Conservation (phyloP, 2,888 invertebrate genomes). For the Parasteatoda lunata region DNA sequence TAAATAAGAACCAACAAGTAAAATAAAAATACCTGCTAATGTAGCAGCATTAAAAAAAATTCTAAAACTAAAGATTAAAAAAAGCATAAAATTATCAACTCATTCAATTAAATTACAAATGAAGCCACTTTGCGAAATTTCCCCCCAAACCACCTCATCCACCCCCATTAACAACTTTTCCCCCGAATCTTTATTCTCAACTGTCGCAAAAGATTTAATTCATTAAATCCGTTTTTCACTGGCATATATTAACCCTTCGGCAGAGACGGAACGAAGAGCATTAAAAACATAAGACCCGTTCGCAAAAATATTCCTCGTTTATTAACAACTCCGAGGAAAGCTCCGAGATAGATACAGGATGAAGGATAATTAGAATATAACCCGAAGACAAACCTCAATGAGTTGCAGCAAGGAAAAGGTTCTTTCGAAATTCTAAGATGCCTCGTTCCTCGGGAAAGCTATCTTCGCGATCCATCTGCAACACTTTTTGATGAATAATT, state of each 20-base stretch:
- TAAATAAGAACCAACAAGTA: not conserved
- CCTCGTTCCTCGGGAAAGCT: slow-evolving; percentile 16
- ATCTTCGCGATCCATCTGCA: slow-evolving; percentile 25
- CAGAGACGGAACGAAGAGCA: not conserved
- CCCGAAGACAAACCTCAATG: slow-evolving; percentile 62
- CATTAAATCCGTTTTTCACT: slow-evolving; percentile 47
- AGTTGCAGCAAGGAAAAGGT: not conserved
- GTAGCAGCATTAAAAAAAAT: not conserved
- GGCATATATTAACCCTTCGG: slow-evolving; percentile 32
- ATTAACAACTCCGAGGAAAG: slow-evolving; percentile 34
- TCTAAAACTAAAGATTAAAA: not conserved
- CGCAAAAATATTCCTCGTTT: slow-evolving; percentile 22
- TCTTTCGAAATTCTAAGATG: not conserved
- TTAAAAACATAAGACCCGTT: not conserved
- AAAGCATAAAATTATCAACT: not conserved
- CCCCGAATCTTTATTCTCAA: not conserved
- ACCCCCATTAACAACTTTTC: slow-evolving; percentile 25
- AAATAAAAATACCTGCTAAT: not conserved
- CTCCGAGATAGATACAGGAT: slow-evolving; percentile 12
- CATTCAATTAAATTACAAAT: not conserved
- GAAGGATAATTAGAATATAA: slow-evolving; percentile 49
- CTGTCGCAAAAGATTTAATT: slow-evolving; percentile 19
- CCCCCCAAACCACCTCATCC: not conserved
- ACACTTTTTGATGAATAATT: slow-evolving; percentile 68
- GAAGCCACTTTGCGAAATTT: slow-evolving; percentile 24